Base-by-base conservation (phyloP, 2,888 invertebrate genomes). In the Synergus gifuensis region DNA sequence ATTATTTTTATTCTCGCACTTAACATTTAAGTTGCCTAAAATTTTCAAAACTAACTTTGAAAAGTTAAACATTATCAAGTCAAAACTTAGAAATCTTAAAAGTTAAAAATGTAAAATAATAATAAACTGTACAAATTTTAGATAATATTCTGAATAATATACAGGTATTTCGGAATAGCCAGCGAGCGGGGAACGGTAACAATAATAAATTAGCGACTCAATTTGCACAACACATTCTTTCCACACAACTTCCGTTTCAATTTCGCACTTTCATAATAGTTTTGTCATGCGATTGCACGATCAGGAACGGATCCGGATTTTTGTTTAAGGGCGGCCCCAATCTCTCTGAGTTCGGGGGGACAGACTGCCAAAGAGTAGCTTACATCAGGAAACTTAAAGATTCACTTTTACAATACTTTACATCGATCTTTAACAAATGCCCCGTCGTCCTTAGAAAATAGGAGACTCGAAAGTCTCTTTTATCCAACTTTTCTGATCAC, bases 131-230 rank as follows among this genome's bases (percentile, higher is more conserved):
- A 12, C 22, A 12, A 2, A 12, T 62, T 63, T 22, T 63, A 28
- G 14, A 3, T 63, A 63, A 28, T 5, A 22, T 22, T 8, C 44
- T 44, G 44, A 18, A 12, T 67, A 44, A 14, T 28, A 16, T 46
- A n/a, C 8, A 49, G 54, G 36, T n/a, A n/a, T 73, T 73, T 40
- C n/a, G 49, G 49, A 73, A 73, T 58, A 22, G 78, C 79, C 83
- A 84, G 84, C 83, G 83, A 81, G 83, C 76, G 78, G 78, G 64
- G 73, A 78, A 79, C 76, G 82, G 81, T 80, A 83, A 85, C 81
- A 81, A 82, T 83, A 79, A 84, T 82, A 84, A 85, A 82, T 83
- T 83, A 82, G 79, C 78, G 77, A 77, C 78, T 85, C 82, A 84
- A 81, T 81, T 82, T 81, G 81, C 82, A 80, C 82, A 80, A 73